A percentile compares a stretch with the other conserved stretches of the same genome.
Evolutionary conservation across 2,888 invertebrate species (phyloP).

Genomic region (Thecocarcelia acutangulata): DNA sequence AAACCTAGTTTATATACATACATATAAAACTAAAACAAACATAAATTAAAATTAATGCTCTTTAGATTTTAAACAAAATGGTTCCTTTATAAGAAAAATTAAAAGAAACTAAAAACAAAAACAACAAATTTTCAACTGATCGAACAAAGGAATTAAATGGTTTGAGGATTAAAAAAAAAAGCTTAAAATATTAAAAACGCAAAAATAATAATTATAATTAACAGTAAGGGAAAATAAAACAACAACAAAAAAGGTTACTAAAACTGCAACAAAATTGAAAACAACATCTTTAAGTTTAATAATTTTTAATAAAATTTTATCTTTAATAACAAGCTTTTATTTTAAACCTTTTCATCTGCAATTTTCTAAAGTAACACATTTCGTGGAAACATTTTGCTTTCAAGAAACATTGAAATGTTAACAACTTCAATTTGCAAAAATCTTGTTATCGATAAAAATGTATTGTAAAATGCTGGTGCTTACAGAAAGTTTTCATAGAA

Average conservation of each 20-base stretch:
- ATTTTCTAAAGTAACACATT: no score
- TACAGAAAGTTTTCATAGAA: no score
- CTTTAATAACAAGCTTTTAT: no score
- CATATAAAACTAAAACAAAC: conserved; percentile 22
- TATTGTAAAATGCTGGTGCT: no score
- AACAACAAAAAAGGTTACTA: conserved; percentile 54
- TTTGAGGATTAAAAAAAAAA: conserved; percentile 26
- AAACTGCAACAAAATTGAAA: conserved; percentile 56
- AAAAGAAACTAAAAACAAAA: conserved; percentile 25
- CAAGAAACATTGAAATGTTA: no score
- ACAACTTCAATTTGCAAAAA: no score
- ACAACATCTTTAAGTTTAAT: not conserved
- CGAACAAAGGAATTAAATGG: conserved; percentile 53
- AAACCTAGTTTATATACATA: conserved; percentile 47
- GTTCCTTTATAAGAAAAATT: conserved; percentile 65
- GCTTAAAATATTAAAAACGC: conserved; percentile 18
- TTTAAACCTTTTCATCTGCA: no score
- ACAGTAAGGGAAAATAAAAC: not conserved
- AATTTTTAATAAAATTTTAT: no score
- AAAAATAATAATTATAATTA: conserved; percentile 11
- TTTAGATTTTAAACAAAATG: conserved; percentile 66
- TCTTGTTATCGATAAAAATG: no score
- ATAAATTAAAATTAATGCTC: conserved; percentile 44
- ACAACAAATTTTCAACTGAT: conserved; percentile 14
- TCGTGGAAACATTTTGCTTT: no score